Percentiles rank a stretch among this genome's conserved stretches.
Evolutionary conservation across 2,797 vertebrate species (phyloP).

Genomic region (Parambassis ranga): DNA sequence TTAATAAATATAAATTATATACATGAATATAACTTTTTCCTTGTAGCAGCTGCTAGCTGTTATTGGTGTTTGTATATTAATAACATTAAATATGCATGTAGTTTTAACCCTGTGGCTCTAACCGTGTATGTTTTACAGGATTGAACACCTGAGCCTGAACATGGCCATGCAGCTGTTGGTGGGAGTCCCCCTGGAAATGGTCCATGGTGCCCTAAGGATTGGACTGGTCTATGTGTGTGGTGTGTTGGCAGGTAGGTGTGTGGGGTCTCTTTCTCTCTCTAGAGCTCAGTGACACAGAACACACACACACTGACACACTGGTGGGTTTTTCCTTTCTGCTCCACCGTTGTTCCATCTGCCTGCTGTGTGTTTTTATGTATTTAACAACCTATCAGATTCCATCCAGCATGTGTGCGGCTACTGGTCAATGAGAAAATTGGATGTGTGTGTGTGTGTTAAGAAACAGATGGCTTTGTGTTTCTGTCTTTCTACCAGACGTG

Average conservation of each 20-base stretch:
- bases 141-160: slow-evolving; percentile 95
- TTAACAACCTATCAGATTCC: slow-evolving; percentile 32
- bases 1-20: too few species aligned
- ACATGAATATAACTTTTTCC: too few species aligned
- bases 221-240: slow-evolving; percentile 93
- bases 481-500: slow-evolving; percentile 37
- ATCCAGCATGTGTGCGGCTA: slow-evolving; percentile 11
- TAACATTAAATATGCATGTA: neutral
- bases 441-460: slow-evolving; percentile 20
- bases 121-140: slow-evolving; percentile 75
- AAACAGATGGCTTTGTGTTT: slow-evolving; percentile 70
- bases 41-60: too few species aligned
- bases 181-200: slow-evolving; percentile 97
- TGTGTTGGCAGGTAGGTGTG: slow-evolving; percentile 90
- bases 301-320: slow-evolving; percentile 6
- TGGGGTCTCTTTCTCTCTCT: neutral
- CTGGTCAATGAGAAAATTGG: slow-evolving; percentile 23
- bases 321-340: slow-evolving; percentile 16
- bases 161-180: slow-evolving; percentile 96
- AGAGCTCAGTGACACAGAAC: neutral
- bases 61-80: too few species aligned
- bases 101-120: neutral
- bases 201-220: slow-evolving; percentile 92
- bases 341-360: slow-evolving; percentile 48
- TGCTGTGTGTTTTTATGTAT: slow-evolving; percentile 39